Base-by-base conservation (phyloP, 2,888 invertebrate genomes). In the Physocephala rufipes region DNA sequence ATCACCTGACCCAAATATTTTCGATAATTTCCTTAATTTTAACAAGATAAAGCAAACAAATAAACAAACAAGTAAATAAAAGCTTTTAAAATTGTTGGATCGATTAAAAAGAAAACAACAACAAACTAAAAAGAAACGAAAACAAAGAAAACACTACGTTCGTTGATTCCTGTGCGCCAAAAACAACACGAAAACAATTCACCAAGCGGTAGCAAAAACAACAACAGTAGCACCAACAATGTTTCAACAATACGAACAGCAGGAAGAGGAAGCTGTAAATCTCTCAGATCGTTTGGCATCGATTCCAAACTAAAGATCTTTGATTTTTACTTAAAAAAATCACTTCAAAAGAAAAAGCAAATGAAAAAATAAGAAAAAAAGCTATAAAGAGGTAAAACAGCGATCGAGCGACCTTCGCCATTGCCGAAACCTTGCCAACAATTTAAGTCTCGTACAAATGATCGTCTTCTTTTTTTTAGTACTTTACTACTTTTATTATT, bases 221-320 rank as follows among this genome's bases (percentile, higher is more conserved):
- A 36, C 5, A 36, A 36, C 36, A 36, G n/a, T 21, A 24, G 21
- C 55, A 36, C 4, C 5, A 36, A 36, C 36, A 36, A 26, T 21
- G 15, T 21, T 21, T 4, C 24, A 26, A 2, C 24, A 2, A 24
- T 30, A n/a, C 43, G 45, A 15, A 26, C 15, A 13, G 58, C 21
- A 58, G 58, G 58, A 61, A 68, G n/a, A n/a, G 68, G 68, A 68
- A 68, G 68, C 9, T 45, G 24, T 68, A 68, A 68, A 68, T 68
- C 68, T 67, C 67, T 68, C 67, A 58, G 59, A 49, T 49, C 36
- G 24, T 59, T 59, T 68, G 13, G 19, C 53, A 19, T 53, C 36
- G 53, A 36, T 28, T 61, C 59, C 59, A 43, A 55, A 15, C 19
- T 9, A 63, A n/a, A 63, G n/a, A 21, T 9, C 9, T 19, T 53